A percentile compares a stretch with the other conserved stretches of the same genome.
Conservation (phyloP, 2,797 vertebrate species). For the Meda fulgida region DNA sequence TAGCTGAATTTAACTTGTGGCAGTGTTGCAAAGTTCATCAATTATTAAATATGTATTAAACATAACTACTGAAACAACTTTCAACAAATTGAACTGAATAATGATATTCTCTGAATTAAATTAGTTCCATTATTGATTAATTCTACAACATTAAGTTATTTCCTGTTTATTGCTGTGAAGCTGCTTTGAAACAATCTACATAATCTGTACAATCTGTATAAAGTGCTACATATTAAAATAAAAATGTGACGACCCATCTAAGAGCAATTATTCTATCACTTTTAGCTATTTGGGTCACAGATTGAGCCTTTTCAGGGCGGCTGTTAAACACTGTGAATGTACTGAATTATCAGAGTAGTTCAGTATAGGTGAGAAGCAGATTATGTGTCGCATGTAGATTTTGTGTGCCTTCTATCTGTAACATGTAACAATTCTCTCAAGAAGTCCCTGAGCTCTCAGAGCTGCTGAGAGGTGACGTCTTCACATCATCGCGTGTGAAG, state of each 20-base stretch:
- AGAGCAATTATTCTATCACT: background rate
- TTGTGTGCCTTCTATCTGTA: background rate
- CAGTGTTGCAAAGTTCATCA: too few relatives aligned
- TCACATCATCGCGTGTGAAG: slow-evolving; percentile 62
- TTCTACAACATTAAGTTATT: background rate
- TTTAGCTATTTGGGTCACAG: slow-evolving; percentile 1
- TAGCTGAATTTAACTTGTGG: too few relatives aligned
- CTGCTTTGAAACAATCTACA: background rate
- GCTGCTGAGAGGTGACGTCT: slow-evolving; percentile 53
- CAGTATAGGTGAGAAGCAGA: background rate
- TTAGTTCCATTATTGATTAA: too few relatives aligned
- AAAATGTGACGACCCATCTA: background rate
- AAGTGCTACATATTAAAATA: background rate
- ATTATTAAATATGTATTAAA: too few relatives aligned
- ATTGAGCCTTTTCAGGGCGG: background rate
- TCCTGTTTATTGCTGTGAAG: background rate
- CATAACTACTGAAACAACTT: too few relatives aligned
- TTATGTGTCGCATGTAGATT: background rate
- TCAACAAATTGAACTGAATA: too few relatives aligned
- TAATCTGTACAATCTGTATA: background rate
- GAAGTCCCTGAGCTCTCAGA: background rate
- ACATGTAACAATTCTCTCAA: slow-evolving; percentile 3
- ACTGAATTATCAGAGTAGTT: background rate
- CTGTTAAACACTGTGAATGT: background rate
- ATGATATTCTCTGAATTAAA: background rate